A percentile compares a stretch with the other conserved stretches of the same genome.
Evolutionary conservation across 2,888 invertebrate species (phyloP).

Genomic region (Neoascia interrupta): DNA sequence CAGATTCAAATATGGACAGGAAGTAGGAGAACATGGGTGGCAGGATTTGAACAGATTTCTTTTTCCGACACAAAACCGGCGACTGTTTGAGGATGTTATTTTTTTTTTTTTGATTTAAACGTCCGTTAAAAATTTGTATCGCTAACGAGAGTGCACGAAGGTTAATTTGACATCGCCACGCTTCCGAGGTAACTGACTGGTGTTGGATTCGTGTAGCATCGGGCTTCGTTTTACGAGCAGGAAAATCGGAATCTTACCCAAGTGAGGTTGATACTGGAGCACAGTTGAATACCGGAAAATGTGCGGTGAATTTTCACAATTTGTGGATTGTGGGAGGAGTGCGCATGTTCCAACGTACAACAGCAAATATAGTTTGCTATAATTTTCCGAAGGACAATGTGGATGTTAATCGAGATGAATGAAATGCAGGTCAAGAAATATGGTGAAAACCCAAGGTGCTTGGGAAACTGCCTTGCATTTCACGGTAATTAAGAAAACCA

Average conservation of each 20-base stretch:
- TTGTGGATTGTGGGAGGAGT: conserved; percentile 16
- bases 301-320: conserved; percentile 26
- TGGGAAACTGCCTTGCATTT: no score
- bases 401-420: conserved; percentile 53
- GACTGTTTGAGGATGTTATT: conserved; percentile 5
- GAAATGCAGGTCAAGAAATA: conserved; percentile 68
- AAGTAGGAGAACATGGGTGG: conserved; percentile 8
- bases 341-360: conserved; percentile 51
- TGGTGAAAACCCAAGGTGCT: no score
- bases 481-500: no score
- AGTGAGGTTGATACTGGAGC: conserved; percentile 28
- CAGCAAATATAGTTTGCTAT: conserved; percentile 39
- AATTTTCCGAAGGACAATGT: conserved; percentile 49
- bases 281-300: conserved; percentile 13
- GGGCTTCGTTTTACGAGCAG: conserved; percentile 55
- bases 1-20: background rate
- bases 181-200: conserved; percentile 79
- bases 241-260: conserved; percentile 41
- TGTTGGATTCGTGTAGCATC: conserved; percentile 71
- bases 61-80: conserved; percentile 22
- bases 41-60: background rate
- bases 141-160: conserved; percentile 53
- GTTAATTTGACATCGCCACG: conserved; percentile 77
- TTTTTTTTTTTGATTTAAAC: conserved; percentile 8
- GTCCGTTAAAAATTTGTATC: conserved; percentile 38